A percentile compares a stretch with the other conserved stretches of the same genome.
These are phyloP conservation scores for Gobio occitaniae DNA, from an alignment of 2,797 vertebrate species.

Conservation along the genomic window DNA sequence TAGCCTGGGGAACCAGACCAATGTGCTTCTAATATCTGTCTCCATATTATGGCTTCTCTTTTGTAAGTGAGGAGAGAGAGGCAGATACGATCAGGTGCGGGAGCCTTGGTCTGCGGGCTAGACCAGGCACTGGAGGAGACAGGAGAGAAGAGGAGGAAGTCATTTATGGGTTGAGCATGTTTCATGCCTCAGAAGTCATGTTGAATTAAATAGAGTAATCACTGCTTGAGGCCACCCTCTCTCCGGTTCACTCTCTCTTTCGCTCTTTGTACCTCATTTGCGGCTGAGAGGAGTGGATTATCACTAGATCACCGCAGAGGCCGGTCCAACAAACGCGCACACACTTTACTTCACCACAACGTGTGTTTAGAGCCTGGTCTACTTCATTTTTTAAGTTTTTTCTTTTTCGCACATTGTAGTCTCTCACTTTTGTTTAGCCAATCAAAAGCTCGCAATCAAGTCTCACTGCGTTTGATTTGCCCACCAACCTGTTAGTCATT, in stretches of 20 bases:
- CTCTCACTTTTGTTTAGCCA: neutral
- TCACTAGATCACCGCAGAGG: constrained; percentile 51
- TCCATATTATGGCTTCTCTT: constrained; percentile 61
- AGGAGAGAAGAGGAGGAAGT: constrained; percentile 59
- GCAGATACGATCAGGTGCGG: constrained; percentile 61
- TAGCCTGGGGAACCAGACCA: constrained; percentile 44
- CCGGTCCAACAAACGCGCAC: constrained; percentile 44
- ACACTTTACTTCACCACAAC: constrained; percentile 12
- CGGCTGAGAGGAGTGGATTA: constrained; percentile 63
- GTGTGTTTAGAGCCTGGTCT: constrained; percentile 11
- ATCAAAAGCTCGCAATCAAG: neutral
- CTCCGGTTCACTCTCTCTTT: constrained; percentile 48
- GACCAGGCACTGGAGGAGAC: constrained; percentile 32
- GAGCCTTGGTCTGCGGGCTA: constrained; percentile 52
- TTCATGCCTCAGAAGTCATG: constrained; percentile 68
- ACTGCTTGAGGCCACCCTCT: constrained; percentile 64
- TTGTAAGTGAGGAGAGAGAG: constrained; percentile 57
- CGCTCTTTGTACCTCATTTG: constrained; percentile 39
- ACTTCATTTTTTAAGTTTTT: neutral
- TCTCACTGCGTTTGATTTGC: neutral
- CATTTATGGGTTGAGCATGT: constrained; percentile 63
- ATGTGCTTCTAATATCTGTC: constrained; percentile 60
- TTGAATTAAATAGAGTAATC: constrained; percentile 68
- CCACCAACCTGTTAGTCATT: constrained; percentile 50
- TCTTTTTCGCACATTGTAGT: neutral